phyloP scores from a whole-genome alignment of 2,113 vertebrate genomes.

The Narcine bancroftii region DNA sequence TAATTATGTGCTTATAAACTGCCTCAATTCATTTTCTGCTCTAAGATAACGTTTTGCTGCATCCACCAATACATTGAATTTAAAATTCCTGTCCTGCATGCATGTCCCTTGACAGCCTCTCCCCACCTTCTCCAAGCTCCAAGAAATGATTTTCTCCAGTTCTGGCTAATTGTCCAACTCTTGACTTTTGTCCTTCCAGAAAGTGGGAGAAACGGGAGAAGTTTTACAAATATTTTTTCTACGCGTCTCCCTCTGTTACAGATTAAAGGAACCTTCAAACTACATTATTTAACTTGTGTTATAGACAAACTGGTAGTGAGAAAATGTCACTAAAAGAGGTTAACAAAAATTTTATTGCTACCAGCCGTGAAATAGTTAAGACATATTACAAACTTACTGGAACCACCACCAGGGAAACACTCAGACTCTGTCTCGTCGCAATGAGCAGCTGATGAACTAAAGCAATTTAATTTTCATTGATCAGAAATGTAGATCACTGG shows the following conservation, averaged over 20 bases:
- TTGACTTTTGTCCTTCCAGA: background rate
- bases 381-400: constrained; percentile 35
- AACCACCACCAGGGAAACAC: constrained; percentile 36
- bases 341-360: background rate
- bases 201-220: background rate
- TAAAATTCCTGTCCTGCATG: background rate
- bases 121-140: background rate
- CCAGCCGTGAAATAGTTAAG: constrained; percentile 32
- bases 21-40: background rate
- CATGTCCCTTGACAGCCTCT: background rate
- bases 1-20: background rate
- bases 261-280: background rate
- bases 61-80: background rate
- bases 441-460: constrained; percentile 67
- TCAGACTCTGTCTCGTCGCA: constrained; percentile 37
- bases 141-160: background rate
- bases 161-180: background rate
- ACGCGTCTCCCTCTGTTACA: background rate
- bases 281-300: background rate
- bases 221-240: background rate
- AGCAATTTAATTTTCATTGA: constrained; percentile 79
- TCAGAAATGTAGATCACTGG: constrained; percentile 67
- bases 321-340: background rate
- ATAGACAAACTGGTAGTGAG: background rate
- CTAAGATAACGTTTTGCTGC: background rate